Base-by-base conservation (phyloP, 1,140 invertebrate species). In the Zaprionus inermis region DNA sequence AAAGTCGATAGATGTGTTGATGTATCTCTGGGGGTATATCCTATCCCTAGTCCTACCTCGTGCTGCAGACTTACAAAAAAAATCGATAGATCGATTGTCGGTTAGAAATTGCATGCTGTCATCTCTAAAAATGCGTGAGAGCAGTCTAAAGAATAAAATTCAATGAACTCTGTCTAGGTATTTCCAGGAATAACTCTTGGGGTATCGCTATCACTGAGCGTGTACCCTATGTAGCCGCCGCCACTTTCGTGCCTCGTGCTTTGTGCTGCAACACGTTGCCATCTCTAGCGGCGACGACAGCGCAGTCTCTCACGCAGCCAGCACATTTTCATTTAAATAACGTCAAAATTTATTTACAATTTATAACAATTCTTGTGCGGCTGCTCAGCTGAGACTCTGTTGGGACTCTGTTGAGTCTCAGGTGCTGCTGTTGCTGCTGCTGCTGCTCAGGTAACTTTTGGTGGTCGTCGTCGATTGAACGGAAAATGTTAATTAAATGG, bases 401-500 rank as follows among this genome's bases (percentile, higher is more conserved):
- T 12, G 36, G 12, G 3, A n/a, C 36, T n/a, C 36, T 2, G 36
- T 3, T 14, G 12, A 11, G 36, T 5, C 36, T 38, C 36, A 11
- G 63, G 3, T 49, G 41, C 2, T 49, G 54, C 5, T 56, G 41
- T 0, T 32, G 41, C 20, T 28, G 38, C 1, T 66, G 38, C 16
- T 56, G 38, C n/a, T 51, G 54, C 57, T 77, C 66, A 66, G 64
- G 64, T 84, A 84, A 84, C 81, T 78, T 51, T 75, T 75, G 81
- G 80, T 83, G 80, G 80, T 83, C 44, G 44, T 49, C 44, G 12
- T 22, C 59, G 46, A 38, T 41, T 51, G 64, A 76, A 41, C 38
- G 60, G 51, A 82, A 89, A 88, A 88, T 83, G 83, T 88, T 88
- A 88, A 88, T 88, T 88, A 88, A 88, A 88, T 70, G 84, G 79